These are phyloP conservation scores for Aeoliscus strigatus DNA, from an alignment of 2,797 vertebrate species.

Conservation along the genomic window DNA sequence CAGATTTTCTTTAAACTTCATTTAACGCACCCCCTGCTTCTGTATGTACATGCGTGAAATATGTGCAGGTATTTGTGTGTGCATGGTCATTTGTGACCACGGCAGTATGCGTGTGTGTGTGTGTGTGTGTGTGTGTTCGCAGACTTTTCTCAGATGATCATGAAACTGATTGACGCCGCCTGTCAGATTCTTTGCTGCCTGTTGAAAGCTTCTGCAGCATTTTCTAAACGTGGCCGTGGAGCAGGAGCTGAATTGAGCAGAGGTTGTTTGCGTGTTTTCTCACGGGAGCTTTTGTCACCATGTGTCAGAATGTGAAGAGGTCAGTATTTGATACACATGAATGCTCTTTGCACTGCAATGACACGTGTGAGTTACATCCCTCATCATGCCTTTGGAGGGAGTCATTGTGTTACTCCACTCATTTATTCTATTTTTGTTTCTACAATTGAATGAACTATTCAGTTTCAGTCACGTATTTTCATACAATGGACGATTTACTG, in stretches of 20 bases:
- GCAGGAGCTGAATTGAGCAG: constrained; percentile 23
- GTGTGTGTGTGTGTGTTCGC: neutral
- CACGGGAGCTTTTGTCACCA: neutral
- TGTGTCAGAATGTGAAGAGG: neutral
- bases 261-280: constrained; percentile 8
- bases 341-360: too few relatives aligned
- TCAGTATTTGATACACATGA: too few relatives aligned
- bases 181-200: constrained; percentile 19
- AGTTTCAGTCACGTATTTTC: too few relatives aligned
- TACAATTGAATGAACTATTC: too few relatives aligned
- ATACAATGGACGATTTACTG: too few relatives aligned
- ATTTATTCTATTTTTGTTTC: too few relatives aligned
- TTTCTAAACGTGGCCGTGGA: constrained; percentile 19
- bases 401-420: too few relatives aligned
- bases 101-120: too few relatives aligned
- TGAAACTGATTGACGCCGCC: constrained; percentile 33
- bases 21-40: neutral
- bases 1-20: constrained; percentile 1
- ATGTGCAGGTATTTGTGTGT: constrained; percentile 5
- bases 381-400: too few relatives aligned
- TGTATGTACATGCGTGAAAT: constrained; percentile 1
- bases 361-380: too few relatives aligned
- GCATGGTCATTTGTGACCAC: neutral
- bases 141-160: constrained; percentile 14
- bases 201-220: constrained; percentile 25